A percentile compares a stretch with the other conserved stretches of the same genome.
These are phyloP conservation scores for Mormoops blainvillei DNA, from an alignment of 2,113 vertebrate genomes.

Conservation along the genomic window DNA sequence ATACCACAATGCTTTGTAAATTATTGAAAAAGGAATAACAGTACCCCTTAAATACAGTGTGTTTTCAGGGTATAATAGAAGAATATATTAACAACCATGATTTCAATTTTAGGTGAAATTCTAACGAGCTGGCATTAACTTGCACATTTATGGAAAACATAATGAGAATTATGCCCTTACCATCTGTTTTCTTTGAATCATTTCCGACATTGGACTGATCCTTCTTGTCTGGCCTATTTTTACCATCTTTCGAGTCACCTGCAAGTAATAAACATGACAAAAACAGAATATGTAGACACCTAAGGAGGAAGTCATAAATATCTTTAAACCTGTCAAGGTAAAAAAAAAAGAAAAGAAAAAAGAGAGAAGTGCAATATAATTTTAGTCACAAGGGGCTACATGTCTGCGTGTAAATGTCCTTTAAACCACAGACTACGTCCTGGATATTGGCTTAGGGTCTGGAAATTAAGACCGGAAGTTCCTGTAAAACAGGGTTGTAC, in stretches of 20 bases:
- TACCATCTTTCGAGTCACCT: slow-evolving; percentile 83
- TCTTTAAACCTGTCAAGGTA: slow-evolving; percentile 13
- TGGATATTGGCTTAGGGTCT: neutral
- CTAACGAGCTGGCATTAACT: slow-evolving; percentile 28
- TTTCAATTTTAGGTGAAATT: neutral
- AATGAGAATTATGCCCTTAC: slow-evolving; percentile 74
- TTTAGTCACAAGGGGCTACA: neutral
- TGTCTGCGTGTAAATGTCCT: neutral
- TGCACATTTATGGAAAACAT: slow-evolving; percentile 48
- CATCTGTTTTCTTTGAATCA: slow-evolving; percentile 82
- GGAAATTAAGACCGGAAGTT: slow-evolving; percentile 21
- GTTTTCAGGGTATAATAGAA: slow-evolving; percentile 15
- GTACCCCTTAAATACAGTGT: slow-evolving; percentile 1
- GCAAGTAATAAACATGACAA: slow-evolving; percentile 66
- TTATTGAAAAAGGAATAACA: slow-evolving; percentile 25
- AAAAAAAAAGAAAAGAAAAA: neutral
- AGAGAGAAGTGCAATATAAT: neutral
- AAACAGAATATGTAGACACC: slow-evolving; percentile 49
- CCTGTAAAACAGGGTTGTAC: neutral
- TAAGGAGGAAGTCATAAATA: slow-evolving; percentile 24
- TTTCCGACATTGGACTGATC: slow-evolving; percentile 67
- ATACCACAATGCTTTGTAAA: neutral
- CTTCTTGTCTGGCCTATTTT: slow-evolving; percentile 79
- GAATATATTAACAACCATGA: neutral
- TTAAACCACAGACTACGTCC: neutral